A percentile compares a stretch with the other conserved stretches of the same genome.
These are phyloP conservation scores for Chauna torquata DNA, from an alignment of 2,113 vertebrate species.

Conservation along the genomic window DNA sequence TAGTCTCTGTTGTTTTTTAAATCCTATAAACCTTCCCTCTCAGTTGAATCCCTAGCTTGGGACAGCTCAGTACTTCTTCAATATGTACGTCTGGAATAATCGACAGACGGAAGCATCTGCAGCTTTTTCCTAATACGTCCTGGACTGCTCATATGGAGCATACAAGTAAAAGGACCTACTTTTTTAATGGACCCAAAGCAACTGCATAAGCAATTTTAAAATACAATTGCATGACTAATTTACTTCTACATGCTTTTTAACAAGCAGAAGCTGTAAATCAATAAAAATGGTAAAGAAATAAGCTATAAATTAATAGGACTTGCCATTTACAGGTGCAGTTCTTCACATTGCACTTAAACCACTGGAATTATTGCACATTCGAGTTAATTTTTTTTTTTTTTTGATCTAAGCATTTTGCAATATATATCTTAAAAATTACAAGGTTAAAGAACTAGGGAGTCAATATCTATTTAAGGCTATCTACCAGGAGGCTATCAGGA, in stretches of 20 bases:
- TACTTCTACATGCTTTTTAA: neutral
- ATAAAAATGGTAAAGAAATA: neutral
- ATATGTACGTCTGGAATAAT: neutral
- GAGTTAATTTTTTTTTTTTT: neutral
- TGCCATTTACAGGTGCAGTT: neutral
- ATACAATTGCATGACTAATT: neutral
- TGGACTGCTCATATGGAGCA: conserved; percentile 10
- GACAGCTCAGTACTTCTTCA: neutral
- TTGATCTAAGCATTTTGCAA: neutral
- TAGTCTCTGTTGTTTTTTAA: neutral
- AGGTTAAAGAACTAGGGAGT: neutral
- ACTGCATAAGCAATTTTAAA: neutral
- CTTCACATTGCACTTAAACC: neutral
- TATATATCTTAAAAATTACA: neutral
- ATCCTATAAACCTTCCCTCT: neutral
- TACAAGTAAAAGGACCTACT: neutral
- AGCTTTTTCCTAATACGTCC: conserved; percentile 1
- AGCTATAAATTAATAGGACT: neutral
- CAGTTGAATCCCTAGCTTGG: neutral
- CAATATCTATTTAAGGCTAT: conserved; percentile 10
- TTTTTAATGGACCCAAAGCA: neutral
- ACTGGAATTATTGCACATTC: neutral
- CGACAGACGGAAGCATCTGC: neutral
- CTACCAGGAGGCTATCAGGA: neutral
- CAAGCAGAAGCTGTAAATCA: neutral